Conservation (phyloP, 2,113 vertebrate genomes). For the Carollia perspicillata region DNA sequence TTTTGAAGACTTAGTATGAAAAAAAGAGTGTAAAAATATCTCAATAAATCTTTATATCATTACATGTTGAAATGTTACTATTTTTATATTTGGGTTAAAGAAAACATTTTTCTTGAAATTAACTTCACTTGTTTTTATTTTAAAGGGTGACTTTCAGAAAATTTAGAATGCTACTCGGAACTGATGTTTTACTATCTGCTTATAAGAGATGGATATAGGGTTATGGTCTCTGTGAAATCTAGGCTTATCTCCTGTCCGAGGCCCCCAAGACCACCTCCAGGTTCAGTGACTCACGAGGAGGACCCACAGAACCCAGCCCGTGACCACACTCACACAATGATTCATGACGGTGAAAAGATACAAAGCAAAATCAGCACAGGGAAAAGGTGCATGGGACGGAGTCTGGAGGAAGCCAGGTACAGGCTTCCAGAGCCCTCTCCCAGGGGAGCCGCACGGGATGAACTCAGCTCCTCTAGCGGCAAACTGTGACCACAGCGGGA, state of each 20-base stretch:
- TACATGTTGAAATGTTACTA: background rate
- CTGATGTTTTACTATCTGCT: background rate
- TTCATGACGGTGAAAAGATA: background rate
- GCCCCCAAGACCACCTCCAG: background rate
- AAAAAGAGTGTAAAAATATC: background rate
- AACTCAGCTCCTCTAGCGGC: background rate
- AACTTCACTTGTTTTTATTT: background rate
- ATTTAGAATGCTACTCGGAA: background rate
- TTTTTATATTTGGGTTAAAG: background rate
- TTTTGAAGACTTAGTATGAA: constrained; percentile 14
- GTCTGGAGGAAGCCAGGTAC: background rate
- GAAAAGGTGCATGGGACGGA: background rate
- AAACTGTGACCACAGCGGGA: background rate
- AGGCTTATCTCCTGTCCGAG: background rate
- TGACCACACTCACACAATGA: background rate
- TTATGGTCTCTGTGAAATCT: background rate
- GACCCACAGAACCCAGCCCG: background rate
- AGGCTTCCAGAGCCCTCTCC: background rate
- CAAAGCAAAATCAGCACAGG: constrained; percentile 11
- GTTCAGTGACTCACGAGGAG: background rate
- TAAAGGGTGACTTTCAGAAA: background rate
- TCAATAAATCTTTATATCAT: background rate
- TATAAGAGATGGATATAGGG: background rate
- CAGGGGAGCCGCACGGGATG: background rate
- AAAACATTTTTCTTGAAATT: background rate